Evolutionary conservation across 2,797 vertebrate species (phyloP).

Genomic region (Buphagus erythrorhynchus): DNA sequence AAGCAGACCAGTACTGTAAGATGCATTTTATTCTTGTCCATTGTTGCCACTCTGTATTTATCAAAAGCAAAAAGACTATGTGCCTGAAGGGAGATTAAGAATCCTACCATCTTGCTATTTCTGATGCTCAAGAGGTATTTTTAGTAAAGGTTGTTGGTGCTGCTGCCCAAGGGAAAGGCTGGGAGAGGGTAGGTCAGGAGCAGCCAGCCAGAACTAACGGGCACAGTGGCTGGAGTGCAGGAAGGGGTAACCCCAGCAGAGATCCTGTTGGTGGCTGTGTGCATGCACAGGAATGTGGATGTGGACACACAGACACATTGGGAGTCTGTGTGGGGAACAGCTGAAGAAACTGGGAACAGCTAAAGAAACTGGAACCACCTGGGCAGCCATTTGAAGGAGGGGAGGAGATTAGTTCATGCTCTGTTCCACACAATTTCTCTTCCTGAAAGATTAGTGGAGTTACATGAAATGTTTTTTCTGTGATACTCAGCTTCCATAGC

Average conservation of each 20-base stretch:
- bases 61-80: not conserved
- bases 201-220: not conserved
- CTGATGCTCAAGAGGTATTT: slow-evolving; percentile 34
- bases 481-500: not conserved
- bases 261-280: not conserved
- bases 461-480: not conserved
- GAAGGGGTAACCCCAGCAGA: not conserved
- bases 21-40: not conserved
- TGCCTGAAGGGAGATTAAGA: slow-evolving; percentile 10
- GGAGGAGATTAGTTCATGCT: not conserved
- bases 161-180: slow-evolving; percentile 6
- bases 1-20: not conserved
- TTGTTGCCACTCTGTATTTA: not conserved
- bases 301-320: not conserved
- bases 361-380: not conserved
- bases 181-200: not conserved
- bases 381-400: not conserved
- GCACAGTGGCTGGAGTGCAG: not conserved
- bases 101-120: slow-evolving; percentile 39
- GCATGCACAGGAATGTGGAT: rapidly evolving
- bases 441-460: not conserved
- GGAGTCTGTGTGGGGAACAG: not conserved
- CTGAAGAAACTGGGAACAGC: not conserved
- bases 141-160: slow-evolving; percentile 20
- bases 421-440: not conserved